Conservation (phyloP, 2,797 vertebrate species). For the Eptatretus atami region DNA sequence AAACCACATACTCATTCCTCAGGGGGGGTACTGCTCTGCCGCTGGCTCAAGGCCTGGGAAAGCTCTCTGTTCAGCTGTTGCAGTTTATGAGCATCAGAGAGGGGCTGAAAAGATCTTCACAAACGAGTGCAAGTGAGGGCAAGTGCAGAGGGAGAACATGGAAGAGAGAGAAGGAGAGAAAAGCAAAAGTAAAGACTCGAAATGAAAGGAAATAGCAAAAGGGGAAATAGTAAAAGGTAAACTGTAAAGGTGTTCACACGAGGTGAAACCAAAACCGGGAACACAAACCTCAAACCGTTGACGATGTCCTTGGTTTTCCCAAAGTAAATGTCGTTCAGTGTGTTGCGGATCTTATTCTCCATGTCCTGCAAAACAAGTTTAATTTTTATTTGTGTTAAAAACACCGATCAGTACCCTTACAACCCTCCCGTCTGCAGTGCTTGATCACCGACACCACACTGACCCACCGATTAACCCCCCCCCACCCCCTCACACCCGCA, state of each 20-base stretch:
- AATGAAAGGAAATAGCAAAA: background rate
- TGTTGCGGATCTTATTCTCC: constrained; percentile 99
- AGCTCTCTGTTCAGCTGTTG: constrained; percentile 95
- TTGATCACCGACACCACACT: no score
- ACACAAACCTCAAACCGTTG: constrained; percentile 62
- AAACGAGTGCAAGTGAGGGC: constrained; percentile 9
- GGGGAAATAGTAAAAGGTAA: constrained; percentile 8
- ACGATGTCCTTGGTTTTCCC: constrained; percentile 98
- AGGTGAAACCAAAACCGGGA: background rate
- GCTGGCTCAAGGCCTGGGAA: constrained; percentile 94
- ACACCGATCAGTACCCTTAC: no score
- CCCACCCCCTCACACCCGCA: constrained; percentile 14
- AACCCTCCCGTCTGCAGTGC: no score
- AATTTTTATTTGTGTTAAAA: no score
- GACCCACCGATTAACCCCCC: no score
- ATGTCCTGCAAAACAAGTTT: constrained; percentile 31
- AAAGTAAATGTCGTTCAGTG: constrained; percentile 98
- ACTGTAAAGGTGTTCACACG: constrained; percentile 11
- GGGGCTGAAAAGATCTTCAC: constrained; percentile 87
- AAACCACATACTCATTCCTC: constrained; percentile 57
- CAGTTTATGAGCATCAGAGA: constrained; percentile 97
- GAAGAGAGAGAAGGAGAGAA: constrained; percentile 5
- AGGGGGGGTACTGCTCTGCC: constrained; percentile 93
- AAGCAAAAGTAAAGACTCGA: constrained; percentile 3
- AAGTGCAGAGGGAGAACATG: constrained; percentile 9